Conservation (phyloP, 2,113 vertebrate genomes). For the Stegostoma tigrinum region DNA sequence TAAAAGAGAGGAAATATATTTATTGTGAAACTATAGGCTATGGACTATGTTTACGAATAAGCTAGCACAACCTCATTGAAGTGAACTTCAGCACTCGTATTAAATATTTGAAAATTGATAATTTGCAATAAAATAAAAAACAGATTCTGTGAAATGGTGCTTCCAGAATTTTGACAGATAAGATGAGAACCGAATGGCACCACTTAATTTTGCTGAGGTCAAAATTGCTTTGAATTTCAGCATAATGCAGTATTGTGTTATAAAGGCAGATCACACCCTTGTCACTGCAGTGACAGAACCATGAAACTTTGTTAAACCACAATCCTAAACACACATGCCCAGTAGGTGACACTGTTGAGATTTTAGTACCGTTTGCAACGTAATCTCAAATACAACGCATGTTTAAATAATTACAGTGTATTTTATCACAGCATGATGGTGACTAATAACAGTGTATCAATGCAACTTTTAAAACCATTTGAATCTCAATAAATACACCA, state of each 20-base stretch:
- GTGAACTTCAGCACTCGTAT: not conserved
- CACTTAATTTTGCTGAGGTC: not conserved
- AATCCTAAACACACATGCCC: not conserved
- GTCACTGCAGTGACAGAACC: not conserved
- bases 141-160: not conserved
- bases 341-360: slow-evolving; percentile 29
- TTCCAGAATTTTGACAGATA: not conserved
- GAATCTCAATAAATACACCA: slow-evolving; percentile 30
- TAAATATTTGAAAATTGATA: slow-evolving; percentile 1
- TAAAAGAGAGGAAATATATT: not conserved
- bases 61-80: not conserved
- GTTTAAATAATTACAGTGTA: slow-evolving; percentile 35
- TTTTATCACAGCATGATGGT: slow-evolving; percentile 25
- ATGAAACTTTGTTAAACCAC: slow-evolving; percentile 24
- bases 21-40: not conserved
- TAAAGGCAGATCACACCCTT: not conserved
- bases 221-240: not conserved
- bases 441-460: slow-evolving; percentile 19
- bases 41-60: not conserved
- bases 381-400: slow-evolving; percentile 21
- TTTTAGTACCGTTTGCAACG: slow-evolving; percentile 15
- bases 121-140: not conserved
- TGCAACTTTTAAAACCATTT: slow-evolving; percentile 29
- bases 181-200: not conserved
- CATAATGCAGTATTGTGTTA: not conserved